Conservation (phyloP, 92 coral and sea anemone genomes). For the Epizoanthus stellaris region DNA sequence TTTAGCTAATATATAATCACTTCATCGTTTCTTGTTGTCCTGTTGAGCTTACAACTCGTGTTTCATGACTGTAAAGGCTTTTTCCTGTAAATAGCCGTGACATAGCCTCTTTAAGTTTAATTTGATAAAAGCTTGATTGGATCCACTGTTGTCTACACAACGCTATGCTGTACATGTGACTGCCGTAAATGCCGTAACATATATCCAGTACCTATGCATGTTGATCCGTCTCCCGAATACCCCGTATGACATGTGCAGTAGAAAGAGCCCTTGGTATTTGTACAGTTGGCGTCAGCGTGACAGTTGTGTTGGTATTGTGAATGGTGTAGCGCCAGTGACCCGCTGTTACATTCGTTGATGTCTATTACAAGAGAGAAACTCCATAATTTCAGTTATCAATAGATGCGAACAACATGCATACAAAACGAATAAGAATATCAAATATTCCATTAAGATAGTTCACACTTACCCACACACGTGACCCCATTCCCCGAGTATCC, state of each 20-base stretch:
- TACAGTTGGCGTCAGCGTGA: slow-evolving; percentile 79
- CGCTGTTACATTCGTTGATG: slow-evolving; percentile 64
- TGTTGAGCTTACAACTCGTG: too few species aligned
- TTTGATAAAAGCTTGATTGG: too few species aligned
- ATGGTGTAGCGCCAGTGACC: slow-evolving; percentile 54
- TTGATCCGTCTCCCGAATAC: slow-evolving; percentile 84
- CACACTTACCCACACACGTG: slow-evolving; percentile 65
- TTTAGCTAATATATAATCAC: too few species aligned
- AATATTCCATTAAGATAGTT: too few species aligned
- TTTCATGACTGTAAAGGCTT: too few species aligned
- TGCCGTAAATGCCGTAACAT: too few species aligned
- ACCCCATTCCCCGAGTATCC: slow-evolving; percentile 91
- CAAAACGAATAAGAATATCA: neutral
- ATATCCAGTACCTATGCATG: slow-evolving; percentile 68
- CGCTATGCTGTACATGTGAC: too few species aligned
- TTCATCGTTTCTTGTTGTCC: too few species aligned
- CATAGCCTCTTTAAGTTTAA: too few species aligned
- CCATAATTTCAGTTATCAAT: too few species aligned
- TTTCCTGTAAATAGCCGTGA: too few species aligned
- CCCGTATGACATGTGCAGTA: slow-evolving; percentile 87
- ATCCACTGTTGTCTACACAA: too few species aligned
- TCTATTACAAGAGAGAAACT: slow-evolving; percentile 7
- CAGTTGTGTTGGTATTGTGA: slow-evolving; percentile 81
- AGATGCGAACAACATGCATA: neutral
- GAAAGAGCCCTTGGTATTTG: slow-evolving; percentile 88